Conservation (phyloP, 2,888 invertebrate genomes). For the Leucophenga montana region DNA sequence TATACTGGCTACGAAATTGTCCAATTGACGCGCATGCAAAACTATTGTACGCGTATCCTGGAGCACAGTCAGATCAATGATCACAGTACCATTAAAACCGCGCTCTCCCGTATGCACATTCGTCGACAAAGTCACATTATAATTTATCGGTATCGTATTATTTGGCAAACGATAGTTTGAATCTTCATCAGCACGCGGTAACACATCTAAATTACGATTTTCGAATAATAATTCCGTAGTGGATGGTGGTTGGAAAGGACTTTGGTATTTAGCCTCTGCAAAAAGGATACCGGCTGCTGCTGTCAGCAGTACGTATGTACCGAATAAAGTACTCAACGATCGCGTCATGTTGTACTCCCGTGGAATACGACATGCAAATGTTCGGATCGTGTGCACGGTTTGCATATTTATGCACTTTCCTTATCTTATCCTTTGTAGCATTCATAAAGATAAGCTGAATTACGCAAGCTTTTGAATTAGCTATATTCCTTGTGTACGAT, state of each 20-base stretch:
- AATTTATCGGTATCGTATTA: conserved; percentile 75
- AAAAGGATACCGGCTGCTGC: conserved; percentile 31
- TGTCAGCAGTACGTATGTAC: conserved; percentile 37
- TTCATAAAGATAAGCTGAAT: conserved; percentile 46
- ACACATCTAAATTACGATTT: neutral
- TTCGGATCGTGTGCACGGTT: neutral
- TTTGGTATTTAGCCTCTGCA: conserved; percentile 41
- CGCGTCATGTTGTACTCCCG: conserved; percentile 47
- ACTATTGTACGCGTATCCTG: conserved; percentile 51
- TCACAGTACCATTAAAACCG: conserved; percentile 56
- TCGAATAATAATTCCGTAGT: conserved; percentile 15
- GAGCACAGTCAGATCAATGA: conserved; percentile 53
- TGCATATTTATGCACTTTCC: conserved; percentile 45
- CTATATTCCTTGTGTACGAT: neutral
- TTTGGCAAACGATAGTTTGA: conserved; percentile 75
- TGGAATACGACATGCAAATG: conserved; percentile 25
- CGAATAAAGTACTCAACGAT: neutral
- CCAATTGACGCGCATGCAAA: conserved; percentile 56
- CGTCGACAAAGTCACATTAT: conserved; percentile 71
- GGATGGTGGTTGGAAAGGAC: conserved; percentile 14
- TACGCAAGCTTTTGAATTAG: neutral
- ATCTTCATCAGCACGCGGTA: conserved; percentile 41
- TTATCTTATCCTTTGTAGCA: conserved; percentile 41
- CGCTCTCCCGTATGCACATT: conserved; percentile 54
- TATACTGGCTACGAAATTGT: conserved; percentile 47